A percentile compares a stretch with the other conserved stretches of the same genome.
phyloP scores from a whole-genome alignment of 2,888 invertebrate species.

The Tineola bisselliella region DNA sequence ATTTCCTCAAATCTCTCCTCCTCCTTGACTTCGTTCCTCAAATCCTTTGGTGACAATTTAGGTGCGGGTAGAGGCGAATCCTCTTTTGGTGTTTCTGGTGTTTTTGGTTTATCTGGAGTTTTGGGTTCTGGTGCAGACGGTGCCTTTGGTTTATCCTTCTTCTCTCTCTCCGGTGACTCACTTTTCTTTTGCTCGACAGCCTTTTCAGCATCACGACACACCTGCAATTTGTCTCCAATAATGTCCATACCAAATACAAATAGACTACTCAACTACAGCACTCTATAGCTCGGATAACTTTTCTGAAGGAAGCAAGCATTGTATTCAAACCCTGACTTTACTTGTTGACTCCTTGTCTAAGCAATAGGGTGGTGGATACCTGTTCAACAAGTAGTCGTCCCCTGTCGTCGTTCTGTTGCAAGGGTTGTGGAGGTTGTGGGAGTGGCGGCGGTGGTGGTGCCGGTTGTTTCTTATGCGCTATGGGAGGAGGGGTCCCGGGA shows the following conservation, averaged over 20 bases:
- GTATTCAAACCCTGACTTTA: too few relatives aligned
- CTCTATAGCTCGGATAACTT: too few relatives aligned
- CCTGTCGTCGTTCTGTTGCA: slow-evolving; percentile 22
- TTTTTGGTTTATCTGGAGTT: slow-evolving; percentile 14
- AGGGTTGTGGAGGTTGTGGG: slow-evolving; percentile 20
- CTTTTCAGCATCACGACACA: slow-evolving; percentile 55
- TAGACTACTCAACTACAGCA: too few relatives aligned
- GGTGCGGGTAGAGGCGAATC: neutral
- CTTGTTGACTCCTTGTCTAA: too few relatives aligned
- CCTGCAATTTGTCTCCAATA: too few relatives aligned
- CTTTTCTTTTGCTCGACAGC: slow-evolving; percentile 48
- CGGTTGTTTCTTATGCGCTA: slow-evolving; percentile 23
- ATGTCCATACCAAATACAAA: too few relatives aligned
- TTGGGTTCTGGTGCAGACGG: slow-evolving; percentile 15
- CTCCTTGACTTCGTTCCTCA: slow-evolving; percentile 21
- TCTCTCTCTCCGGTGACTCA: slow-evolving; percentile 23
- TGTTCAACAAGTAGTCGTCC: slow-evolving; percentile 43
- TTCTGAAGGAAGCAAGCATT: too few relatives aligned
- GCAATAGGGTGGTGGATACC: too few relatives aligned
- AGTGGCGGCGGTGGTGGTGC: slow-evolving; percentile 19
- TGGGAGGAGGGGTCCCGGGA: slow-evolving; percentile 33
- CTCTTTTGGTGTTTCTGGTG: slow-evolving; percentile 7
- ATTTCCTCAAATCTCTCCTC: slow-evolving; percentile 22
- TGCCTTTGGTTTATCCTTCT: slow-evolving; percentile 19
- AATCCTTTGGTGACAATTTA: slow-evolving; percentile 17